Evolutionary conservation across 2,113 vertebrate genomes (phyloP), one percentile per base, ranked within the genome.

Genomic region (Oostethus manadensis): DNA sequence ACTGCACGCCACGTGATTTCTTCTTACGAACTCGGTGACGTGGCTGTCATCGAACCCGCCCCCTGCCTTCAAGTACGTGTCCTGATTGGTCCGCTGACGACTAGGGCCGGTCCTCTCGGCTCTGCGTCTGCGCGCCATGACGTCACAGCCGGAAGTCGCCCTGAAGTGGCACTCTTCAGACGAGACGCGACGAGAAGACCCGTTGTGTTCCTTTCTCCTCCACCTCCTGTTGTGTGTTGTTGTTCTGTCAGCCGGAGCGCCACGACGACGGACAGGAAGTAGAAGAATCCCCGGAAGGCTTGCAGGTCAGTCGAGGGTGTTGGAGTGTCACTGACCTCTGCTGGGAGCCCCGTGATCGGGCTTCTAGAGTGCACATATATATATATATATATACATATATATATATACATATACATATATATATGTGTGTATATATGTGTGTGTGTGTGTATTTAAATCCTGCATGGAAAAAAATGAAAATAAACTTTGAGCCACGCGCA

Each of bases 291-390:
- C 13, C 3, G 10, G 22, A 22, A 45, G 20, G 8, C 14, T 5
- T 46, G 15, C 60, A 70, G 76, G 80, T 54, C 33, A 38, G 51
- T 54, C 9, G 10, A 54, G 20, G 43, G 20, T 40, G 55, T 10
- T 2, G 50, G n/a, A 38, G 45, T 50, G 45, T 38, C 33, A 18
- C 17, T 74, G 81, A 76, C 76, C 78, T 83, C 73, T 83, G 74
- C 43, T 53, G 62, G 11, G 13, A 42, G n/a, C 26, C 35, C 16
- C 8, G 13, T 14, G 17, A 50, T 16, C 35, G 13, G n/a, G 23
- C 21, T 9, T 53, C 15, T 22, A 26, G 5, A 33, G 38, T 4
- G 11, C 4, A 42, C 38, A 35, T 35, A n/a, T n/a, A n/a, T n/a
- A n/a, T n/a, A n/a, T n/a, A n/a, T n/a, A n/a, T n/a, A n/a, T n/a